A percentile compares a stretch with the other conserved stretches of the same genome.
phyloP scores from a whole-genome alignment of 2,888 invertebrate species.

The Spisula solida region DNA sequence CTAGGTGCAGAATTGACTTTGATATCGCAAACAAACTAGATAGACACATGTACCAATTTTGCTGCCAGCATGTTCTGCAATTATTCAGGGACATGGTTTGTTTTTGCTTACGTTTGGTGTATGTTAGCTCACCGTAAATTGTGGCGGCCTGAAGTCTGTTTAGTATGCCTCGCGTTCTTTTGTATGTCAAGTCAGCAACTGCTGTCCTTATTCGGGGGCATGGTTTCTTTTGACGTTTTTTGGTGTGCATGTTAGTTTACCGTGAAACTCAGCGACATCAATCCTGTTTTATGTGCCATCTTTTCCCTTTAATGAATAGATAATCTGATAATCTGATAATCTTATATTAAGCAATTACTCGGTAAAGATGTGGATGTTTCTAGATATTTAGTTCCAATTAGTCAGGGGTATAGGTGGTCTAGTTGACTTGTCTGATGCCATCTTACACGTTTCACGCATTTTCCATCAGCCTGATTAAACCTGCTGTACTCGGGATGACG shows the following conservation, averaged over 20 bases:
- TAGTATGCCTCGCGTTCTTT: too few relatives aligned
- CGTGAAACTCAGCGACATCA: background rate
- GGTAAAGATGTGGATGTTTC: background rate
- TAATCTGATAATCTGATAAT: background rate
- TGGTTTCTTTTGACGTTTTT: background rate
- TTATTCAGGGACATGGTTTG: too few relatives aligned
- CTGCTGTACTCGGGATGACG: background rate
- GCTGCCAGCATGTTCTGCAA: too few relatives aligned
- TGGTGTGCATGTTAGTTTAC: background rate
- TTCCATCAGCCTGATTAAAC: background rate
- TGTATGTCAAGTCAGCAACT: too few relatives aligned
- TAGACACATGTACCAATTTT: too few relatives aligned
- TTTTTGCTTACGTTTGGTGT: too few relatives aligned
- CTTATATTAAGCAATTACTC: slow-evolving; percentile 1
- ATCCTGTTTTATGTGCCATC: background rate
- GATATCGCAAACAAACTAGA: too few relatives aligned
- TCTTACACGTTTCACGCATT: background rate
- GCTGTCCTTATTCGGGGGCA: too few relatives aligned
- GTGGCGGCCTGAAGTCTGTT: too few relatives aligned
- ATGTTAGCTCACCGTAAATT: too few relatives aligned
- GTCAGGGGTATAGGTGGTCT: background rate
- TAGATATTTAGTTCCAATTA: background rate
- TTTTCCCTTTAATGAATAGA: background rate
- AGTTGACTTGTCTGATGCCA: background rate
- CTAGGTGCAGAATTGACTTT: too few relatives aligned